Conservation (phyloP, 2,113 vertebrate species). For the Argyrosomus japonicus region DNA sequence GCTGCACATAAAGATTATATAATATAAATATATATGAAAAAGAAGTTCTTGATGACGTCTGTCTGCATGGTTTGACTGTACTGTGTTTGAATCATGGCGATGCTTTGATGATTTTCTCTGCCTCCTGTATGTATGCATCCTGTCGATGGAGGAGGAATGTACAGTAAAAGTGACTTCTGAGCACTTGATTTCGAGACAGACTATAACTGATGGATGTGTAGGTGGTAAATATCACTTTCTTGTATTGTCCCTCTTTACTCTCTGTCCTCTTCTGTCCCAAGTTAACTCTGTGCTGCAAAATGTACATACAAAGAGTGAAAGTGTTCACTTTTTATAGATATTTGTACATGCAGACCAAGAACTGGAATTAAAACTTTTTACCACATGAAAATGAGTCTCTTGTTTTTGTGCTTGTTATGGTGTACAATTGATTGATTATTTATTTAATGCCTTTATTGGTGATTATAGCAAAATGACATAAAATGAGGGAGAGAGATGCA, state of each 20-base stretch:
- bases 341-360: constrained; percentile 80
- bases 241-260: constrained; percentile 41
- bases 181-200: constrained; percentile 49
- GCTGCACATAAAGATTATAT: constrained; percentile 53
- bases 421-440: background rate
- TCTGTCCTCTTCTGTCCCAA: constrained; percentile 47
- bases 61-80: constrained; percentile 76
- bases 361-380: constrained; percentile 80
- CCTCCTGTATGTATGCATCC: constrained; percentile 64
- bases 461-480: background rate
- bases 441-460: background rate
- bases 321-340: constrained; percentile 81
- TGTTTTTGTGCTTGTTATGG: background rate
- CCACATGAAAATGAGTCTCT: constrained; percentile 47
- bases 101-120: constrained; percentile 45
- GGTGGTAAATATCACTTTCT: constrained; percentile 51
- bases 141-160: constrained; percentile 48
- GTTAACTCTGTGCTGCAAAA: constrained; percentile 64
- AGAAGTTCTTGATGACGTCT: constrained; percentile 65
- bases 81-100: constrained; percentile 63
- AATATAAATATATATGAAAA: constrained; percentile 54
- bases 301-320: constrained; percentile 80
- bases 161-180: constrained; percentile 48
- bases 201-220: constrained; percentile 41
- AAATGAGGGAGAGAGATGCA: background rate